A percentile compares a stretch with the other conserved stretches of the same genome.
Conservation (phyloP, 2,797 vertebrate species). For the Yasuhikotakia modesta region DNA sequence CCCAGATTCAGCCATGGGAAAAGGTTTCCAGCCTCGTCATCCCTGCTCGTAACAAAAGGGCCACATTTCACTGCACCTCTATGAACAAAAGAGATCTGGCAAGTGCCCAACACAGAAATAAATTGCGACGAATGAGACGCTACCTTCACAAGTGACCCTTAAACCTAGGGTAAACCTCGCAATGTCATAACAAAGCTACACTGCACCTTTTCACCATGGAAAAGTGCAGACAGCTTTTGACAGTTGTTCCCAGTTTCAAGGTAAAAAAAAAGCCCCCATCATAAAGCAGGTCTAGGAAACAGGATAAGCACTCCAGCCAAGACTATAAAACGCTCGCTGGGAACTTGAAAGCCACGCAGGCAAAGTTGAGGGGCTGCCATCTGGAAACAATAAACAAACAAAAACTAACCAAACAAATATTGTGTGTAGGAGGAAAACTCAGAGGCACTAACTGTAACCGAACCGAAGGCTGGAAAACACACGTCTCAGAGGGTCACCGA, state of each 20-base stretch:
- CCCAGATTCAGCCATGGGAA: slow-evolving; percentile 67
- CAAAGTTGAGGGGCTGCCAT: slow-evolving; percentile 82
- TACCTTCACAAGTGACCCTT: slow-evolving; percentile 54
- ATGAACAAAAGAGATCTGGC: slow-evolving; percentile 49
- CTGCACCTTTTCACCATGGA: slow-evolving; percentile 46
- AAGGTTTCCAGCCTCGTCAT: slow-evolving; percentile 62
- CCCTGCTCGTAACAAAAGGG: slow-evolving; percentile 57
- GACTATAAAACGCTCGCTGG: slow-evolving; percentile 83
- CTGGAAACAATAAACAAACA: slow-evolving; percentile 89
- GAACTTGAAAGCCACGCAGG: slow-evolving; percentile 85
- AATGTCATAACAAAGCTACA: slow-evolving; percentile 56
- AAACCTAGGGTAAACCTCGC: slow-evolving; percentile 55
- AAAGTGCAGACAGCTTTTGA: slow-evolving; percentile 70
- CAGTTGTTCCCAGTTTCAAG: slow-evolving; percentile 80
- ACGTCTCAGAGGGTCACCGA: slow-evolving; percentile 72
- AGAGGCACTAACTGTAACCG: slow-evolving; percentile 43
- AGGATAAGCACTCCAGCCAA: slow-evolving; percentile 82
- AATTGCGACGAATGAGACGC: slow-evolving; percentile 45
- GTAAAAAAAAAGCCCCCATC: slow-evolving; percentile 72
- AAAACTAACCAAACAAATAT: slow-evolving; percentile 72
- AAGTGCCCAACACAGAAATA: slow-evolving; percentile 45
- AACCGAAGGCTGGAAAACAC: slow-evolving; percentile 65
- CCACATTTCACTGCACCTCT: slow-evolving; percentile 55
- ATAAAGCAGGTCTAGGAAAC: slow-evolving; percentile 82
- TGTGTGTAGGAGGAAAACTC: slow-evolving; percentile 31